Evolutionary conservation across 2,888 invertebrate genomes (phyloP).

Genomic region (Ormyrus thymus): DNA sequence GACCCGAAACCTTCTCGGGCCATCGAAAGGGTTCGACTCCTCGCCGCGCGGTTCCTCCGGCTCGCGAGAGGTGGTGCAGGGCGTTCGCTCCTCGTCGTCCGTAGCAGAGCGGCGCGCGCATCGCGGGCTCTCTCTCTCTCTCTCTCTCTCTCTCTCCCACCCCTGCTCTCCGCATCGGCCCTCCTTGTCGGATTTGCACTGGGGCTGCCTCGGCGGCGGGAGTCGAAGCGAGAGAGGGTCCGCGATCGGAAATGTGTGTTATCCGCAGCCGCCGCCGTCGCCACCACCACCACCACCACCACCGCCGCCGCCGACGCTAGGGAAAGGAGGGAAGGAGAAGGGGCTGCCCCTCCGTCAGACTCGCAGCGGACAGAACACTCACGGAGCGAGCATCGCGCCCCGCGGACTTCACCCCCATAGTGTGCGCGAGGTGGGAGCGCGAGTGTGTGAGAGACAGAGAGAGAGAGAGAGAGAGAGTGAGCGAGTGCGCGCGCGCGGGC

Average conservation of each 20-base stretch:
- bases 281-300: not conserved
- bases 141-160: not conserved
- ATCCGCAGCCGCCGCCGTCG: not conserved
- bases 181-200: constrained; percentile 7
- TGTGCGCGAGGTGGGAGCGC: not conserved
- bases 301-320: constrained; percentile 4
- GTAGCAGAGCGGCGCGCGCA: not conserved
- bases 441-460: too few species aligned
- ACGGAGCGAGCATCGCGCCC: too few species aligned
- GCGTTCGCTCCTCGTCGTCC: too few species aligned
- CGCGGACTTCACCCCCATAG: too few species aligned
- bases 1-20: too few species aligned
- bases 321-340: not conserved
- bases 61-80: not conserved
- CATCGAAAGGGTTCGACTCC: too few species aligned
- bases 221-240: constrained; percentile 12
- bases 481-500: not conserved
- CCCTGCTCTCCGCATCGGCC: too few species aligned
- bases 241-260: not conserved
- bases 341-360: not conserved
- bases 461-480: too few species aligned
- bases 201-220: not conserved
- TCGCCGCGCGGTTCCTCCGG: not conserved
- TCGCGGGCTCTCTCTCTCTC: constrained; percentile 1
- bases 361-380: not conserved